These are phyloP conservation scores for Cephus pulcher DNA, from an alignment of 2,888 invertebrate species.

Conservation along the genomic window DNA sequence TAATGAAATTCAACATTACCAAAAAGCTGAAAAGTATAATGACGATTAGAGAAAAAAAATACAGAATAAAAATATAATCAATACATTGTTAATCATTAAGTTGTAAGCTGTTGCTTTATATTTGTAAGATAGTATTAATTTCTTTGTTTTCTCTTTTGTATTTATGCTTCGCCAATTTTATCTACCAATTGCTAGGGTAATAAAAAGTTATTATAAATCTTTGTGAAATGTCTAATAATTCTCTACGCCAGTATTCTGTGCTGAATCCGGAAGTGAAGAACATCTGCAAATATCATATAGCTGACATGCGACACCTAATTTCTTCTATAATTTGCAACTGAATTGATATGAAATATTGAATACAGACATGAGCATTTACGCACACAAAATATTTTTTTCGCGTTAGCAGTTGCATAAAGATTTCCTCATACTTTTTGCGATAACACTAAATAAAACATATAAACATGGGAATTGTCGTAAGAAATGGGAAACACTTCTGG, in stretches of 20 bases:
- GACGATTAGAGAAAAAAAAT: not conserved
- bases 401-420: not conserved
- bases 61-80: not conserved
- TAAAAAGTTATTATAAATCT: not conserved
- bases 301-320: not conserved
- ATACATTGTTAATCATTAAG: not conserved
- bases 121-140: not conserved
- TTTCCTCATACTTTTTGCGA: not conserved
- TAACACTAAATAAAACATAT: too few relatives aligned
- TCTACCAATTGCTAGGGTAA: not conserved
- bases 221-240: not conserved
- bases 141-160: not conserved
- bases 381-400: not conserved
- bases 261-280: not conserved
- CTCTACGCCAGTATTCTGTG: not conserved
- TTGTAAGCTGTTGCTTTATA: not conserved
- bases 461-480: too few relatives aligned
- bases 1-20: not conserved
- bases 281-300: not conserved
- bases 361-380: not conserved
- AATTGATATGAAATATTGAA: not conserved
- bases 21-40: not conserved
- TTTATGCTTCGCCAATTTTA: not conserved
- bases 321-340: not conserved
- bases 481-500: not conserved